phyloP scores from a whole-genome alignment of 2,888 invertebrate genomes.

The Spialia ferax region DNA sequence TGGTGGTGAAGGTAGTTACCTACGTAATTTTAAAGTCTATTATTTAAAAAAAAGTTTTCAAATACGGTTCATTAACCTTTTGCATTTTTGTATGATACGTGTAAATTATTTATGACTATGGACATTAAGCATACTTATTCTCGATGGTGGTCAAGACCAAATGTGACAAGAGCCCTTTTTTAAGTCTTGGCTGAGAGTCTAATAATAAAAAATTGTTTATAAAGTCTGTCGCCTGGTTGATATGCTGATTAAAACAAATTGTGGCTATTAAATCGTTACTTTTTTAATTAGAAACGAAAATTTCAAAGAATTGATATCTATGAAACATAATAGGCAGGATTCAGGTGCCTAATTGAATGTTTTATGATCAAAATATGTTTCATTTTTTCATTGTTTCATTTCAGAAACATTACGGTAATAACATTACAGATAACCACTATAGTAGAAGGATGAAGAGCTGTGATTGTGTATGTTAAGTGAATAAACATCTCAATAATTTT shows the following conservation, averaged over 20 bases:
- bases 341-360: no score
- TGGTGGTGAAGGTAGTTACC: conserved; percentile 53
- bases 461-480: no score
- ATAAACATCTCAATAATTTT: no score
- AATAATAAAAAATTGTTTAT: conserved; percentile 61
- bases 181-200: conserved; percentile 46
- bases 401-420: no score
- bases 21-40: conserved; percentile 33
- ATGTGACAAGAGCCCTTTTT: conserved; percentile 52
- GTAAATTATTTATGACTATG: conserved; percentile 38
- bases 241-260: conserved; percentile 13
- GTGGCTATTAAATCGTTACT: no score
- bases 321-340: no score
- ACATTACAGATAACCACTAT: no score
- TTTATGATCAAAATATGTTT: no score
- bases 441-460: not conserved
- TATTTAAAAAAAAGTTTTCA: conserved; percentile 37
- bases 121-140: conserved; percentile 29
- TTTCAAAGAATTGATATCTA: no score
- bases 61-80: conserved; percentile 35
- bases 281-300: no score
- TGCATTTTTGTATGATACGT: conserved; percentile 40
- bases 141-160: conserved; percentile 47
- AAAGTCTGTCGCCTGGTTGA: conserved; percentile 76
- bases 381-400: no score